Evolutionary conservation across 1,140 invertebrate genomes (phyloP).

Genomic region (Myzus persicae): DNA sequence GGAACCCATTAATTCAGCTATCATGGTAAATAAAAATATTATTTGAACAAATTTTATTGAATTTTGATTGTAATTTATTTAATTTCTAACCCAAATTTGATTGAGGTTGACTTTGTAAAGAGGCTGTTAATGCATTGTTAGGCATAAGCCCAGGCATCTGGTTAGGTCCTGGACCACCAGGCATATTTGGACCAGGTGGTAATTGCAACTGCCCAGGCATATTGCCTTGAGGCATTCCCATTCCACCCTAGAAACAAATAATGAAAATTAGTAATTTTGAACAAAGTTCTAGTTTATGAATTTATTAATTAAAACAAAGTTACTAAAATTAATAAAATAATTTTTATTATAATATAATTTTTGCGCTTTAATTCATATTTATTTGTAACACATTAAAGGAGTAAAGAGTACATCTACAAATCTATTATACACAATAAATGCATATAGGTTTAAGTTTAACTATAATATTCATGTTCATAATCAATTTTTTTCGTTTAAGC

Average conservation of each 20-base stretch:
- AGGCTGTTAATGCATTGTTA: slow-evolving; percentile 38
- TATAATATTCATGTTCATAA: too few relatives aligned
- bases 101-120: slow-evolving; percentile 51
- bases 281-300: neutral
- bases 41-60: neutral
- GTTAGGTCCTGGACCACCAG: slow-evolving; percentile 32
- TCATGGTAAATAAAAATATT: neutral
- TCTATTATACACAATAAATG: too few relatives aligned
- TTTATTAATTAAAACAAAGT: too few relatives aligned
- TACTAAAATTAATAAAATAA: too few relatives aligned
- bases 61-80: neutral
- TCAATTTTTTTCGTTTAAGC: too few relatives aligned
- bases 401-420: too few relatives aligned
- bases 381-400: too few relatives aligned
- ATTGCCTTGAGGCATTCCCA: slow-evolving; percentile 37
- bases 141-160: slow-evolving; percentile 49
- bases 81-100: slow-evolving; percentile 39
- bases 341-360: too few relatives aligned
- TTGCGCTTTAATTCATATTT: too few relatives aligned
- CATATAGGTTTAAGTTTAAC: too few relatives aligned
- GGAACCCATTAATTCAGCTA: slow-evolving; percentile 47
- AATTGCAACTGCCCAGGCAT: slow-evolving; percentile 45
- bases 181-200: slow-evolving; percentile 22
- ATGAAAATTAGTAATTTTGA: neutral
- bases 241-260: slow-evolving; percentile 19